Evolutionary conservation across 2,888 invertebrate species (phyloP).

Genomic region (Papilio protenor): DNA sequence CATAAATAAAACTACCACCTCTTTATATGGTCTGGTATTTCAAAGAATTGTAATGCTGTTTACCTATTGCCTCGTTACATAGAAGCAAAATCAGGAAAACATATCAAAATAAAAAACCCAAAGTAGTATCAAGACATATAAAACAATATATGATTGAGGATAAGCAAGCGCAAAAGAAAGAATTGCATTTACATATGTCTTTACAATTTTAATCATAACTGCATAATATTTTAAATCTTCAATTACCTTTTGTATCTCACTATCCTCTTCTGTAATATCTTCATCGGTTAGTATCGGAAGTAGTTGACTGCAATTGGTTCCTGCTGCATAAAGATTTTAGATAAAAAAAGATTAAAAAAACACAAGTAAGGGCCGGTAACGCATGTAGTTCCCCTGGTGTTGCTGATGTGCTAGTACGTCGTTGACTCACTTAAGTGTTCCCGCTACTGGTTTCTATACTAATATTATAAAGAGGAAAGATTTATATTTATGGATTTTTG

Average conservation of each 20-base stretch:
- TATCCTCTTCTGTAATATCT: conserved; percentile 70
- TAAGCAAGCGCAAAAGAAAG: background rate
- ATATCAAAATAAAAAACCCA: conserved; percentile 14
- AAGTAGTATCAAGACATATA: background rate
- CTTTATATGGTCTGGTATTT: background rate
- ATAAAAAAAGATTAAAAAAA: conserved; percentile 18
- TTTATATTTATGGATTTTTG: too few species aligned
- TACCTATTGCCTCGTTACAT: background rate
- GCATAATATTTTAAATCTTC: background rate
- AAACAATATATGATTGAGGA: background rate
- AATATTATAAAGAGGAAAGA: too few species aligned
- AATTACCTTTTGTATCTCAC: conserved; percentile 65
- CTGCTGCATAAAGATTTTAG: conserved; percentile 55
- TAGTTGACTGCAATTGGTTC: conserved; percentile 54
- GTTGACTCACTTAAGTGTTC: too few species aligned
- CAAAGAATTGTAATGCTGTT: background rate
- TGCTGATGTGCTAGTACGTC: too few species aligned
- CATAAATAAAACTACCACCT: background rate
- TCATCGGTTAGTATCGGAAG: conserved; percentile 64
- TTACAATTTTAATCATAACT: background rate
- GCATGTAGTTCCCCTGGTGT: too few species aligned
- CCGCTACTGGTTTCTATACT: too few species aligned
- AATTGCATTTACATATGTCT: background rate
- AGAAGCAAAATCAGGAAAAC: background rate
- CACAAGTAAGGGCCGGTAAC: background rate